Percentiles rank a stretch among this genome's conserved stretches.
Conservation (phyloP, 2,888 invertebrate genomes). For the Argyresthia albistria region DNA sequence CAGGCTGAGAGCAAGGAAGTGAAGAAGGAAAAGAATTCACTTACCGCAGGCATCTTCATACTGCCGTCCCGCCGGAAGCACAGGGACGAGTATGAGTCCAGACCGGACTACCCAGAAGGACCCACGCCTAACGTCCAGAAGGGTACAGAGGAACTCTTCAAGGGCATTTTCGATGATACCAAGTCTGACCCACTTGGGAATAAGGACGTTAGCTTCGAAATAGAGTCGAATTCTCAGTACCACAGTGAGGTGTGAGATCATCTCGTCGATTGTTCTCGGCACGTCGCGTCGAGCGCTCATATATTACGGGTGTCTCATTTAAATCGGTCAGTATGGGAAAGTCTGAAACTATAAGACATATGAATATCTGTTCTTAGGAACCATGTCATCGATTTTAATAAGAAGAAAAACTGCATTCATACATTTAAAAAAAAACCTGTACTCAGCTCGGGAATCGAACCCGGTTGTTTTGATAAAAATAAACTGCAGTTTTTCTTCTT, state of each 20-base stretch:
- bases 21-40: constrained; percentile 26
- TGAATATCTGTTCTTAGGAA: too few relatives aligned
- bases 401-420: too few relatives aligned
- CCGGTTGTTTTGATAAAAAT: too few relatives aligned
- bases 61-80: constrained; percentile 43
- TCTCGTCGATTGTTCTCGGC: too few relatives aligned
- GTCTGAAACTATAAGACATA: too few relatives aligned
- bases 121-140: constrained; percentile 30
- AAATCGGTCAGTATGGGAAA: too few relatives aligned
- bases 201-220: constrained; percentile 42
- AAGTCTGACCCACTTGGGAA: constrained; percentile 27
- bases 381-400: too few relatives aligned
- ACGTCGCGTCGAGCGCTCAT: too few relatives aligned
- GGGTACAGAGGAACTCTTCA: constrained; percentile 39
- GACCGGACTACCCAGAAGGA: constrained; percentile 59
- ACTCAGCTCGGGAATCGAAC: too few relatives aligned
- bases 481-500: too few relatives aligned
- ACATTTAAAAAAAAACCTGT: too few relatives aligned
- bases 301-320: too few relatives aligned
- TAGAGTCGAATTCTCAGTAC: constrained; percentile 29
- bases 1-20: constrained; percentile 26
- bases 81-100: constrained; percentile 33
- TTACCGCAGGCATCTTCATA: constrained; percentile 43
- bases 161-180: constrained; percentile 30
- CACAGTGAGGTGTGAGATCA: constrained; percentile 37